Evolutionary conservation across 2,888 invertebrate genomes (phyloP), one percentile per base, ranked within the genome.

Genomic region (Megalurothrips usitatus): DNA sequence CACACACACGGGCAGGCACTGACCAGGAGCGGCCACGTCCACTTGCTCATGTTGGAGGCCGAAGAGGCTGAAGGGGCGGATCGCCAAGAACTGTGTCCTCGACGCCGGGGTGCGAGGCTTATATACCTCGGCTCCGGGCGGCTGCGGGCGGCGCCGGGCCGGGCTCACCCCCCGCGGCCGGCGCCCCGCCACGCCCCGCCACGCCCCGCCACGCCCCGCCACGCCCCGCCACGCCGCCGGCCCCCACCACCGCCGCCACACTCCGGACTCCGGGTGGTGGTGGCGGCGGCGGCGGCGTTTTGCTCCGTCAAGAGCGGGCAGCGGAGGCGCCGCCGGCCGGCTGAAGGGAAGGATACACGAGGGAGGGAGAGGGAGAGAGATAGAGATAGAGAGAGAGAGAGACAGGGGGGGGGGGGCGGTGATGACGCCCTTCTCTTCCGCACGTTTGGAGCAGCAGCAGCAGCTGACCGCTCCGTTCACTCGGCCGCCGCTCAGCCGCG

Each of bases 21-120:
- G 68, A 68, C 68, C 68, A 68, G 68, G 23, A 68, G 68, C 68
- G 68, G 68, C 68, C 68, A 68, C 68, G 68, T 68, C 68, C 68
- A 68, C 68, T 23, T 68, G 68, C 68, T 11, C 68, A 68, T 68
- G 68, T 68, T 68, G 68, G 68, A n/a, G 26, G 23, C 68, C 68
- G 23, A 23, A 68, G 68, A 43, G 34, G 34, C 34, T 43, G 34
- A 43, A 43, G 34, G 34, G 68, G 23, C n/a, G 23, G 68, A 68
- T 11, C 68, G 23, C 68, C n/a, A 11, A 68, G 23, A 19, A 68
- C 68, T 68, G 68, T 68, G 68, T 23, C 68, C 68, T 68, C 68
- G 23, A 23, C 11, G 58, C 23, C n/a, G 68, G 68, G 68, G 68
- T 68, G 68, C 68, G 68, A 1, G 23, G 68, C 68, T 68, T 23